Percentiles rank a stretch among this genome's conserved stretches.
Conservation (phyloP, 2,113 vertebrate species). For the Pyxicephalus adspersus region DNA sequence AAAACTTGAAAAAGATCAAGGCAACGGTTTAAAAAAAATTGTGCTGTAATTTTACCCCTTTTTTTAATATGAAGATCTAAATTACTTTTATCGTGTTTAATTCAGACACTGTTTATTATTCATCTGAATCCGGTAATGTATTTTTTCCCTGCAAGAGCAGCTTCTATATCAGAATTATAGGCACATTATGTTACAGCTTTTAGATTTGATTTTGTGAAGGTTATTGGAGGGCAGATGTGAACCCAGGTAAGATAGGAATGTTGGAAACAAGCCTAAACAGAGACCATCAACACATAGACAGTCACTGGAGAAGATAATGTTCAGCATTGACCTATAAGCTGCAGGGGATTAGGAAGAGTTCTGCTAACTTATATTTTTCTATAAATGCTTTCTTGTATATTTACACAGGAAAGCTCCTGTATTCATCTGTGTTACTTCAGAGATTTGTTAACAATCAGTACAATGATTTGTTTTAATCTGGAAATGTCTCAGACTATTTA, state of each 20-base stretch:
- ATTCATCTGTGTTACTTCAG: conserved; percentile 1
- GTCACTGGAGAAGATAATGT: background rate
- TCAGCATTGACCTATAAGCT: background rate
- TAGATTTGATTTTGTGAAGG: background rate
- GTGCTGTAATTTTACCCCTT: too few relatives aligned
- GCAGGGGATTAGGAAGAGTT: conserved; percentile 24
- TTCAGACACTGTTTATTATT: too few relatives aligned
- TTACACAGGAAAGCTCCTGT: background rate
- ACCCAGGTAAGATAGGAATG: conserved; percentile 38
- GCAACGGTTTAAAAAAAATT: too few relatives aligned
- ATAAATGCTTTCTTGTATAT: background rate
- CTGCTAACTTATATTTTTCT: background rate
- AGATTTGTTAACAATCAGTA: background rate
- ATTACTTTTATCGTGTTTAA: too few relatives aligned
- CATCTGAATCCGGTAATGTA: too few relatives aligned
- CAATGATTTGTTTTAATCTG: background rate
- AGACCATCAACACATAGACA: background rate
- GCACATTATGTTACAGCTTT: background rate
- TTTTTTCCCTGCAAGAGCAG: too few relatives aligned
- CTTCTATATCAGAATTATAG: background rate
- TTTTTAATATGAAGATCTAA: too few relatives aligned
- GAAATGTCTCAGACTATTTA: background rate
- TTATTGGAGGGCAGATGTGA: conserved; percentile 3
- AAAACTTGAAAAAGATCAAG: too few relatives aligned
- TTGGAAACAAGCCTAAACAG: conserved; percentile 54